phyloP scores from a whole-genome alignment of 2,888 invertebrate species.

The Polydrusus cervinus region DNA sequence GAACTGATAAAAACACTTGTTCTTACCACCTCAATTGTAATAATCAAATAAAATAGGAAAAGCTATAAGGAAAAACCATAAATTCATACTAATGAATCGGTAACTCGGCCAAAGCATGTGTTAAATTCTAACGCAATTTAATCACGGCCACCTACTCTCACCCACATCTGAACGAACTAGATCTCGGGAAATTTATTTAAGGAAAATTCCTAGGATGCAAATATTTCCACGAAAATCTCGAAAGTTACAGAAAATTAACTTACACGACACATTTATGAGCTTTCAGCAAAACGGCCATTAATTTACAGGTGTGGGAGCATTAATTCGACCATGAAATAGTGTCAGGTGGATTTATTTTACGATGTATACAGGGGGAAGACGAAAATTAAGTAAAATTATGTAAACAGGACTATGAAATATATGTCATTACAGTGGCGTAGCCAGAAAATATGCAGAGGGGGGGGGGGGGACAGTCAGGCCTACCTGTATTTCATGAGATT shows the following conservation, averaged over 20 bases:
- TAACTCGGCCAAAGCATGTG: neutral
- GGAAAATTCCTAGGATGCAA: conserved; percentile 9
- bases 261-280: conserved; percentile 29
- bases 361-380: neutral
- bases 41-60: too few relatives aligned
- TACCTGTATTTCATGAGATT: too few relatives aligned
- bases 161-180: neutral
- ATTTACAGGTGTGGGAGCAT: conserved; percentile 1
- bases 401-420: too few relatives aligned
- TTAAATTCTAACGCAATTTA: neutral
- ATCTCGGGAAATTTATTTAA: neutral
- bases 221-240: conserved; percentile 5
- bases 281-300: conserved; percentile 16
- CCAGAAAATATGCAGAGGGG: too few relatives aligned
- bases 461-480: too few relatives aligned
- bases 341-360: conserved; percentile 1
- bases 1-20: too few relatives aligned
- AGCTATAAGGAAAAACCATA: too few relatives aligned
- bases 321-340: conserved; percentile 13
- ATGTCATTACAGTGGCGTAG: too few relatives aligned
- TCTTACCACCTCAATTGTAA: too few relatives aligned
- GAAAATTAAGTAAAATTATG: neutral
- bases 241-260: conserved; percentile 8
- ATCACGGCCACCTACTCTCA: neutral
- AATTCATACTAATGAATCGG: too few relatives aligned